Percentiles rank a stretch among this genome's conserved stretches.
Evolutionary conservation across 1,140 invertebrate species (phyloP).

Genomic region (Asbolus verrucosus): DNA sequence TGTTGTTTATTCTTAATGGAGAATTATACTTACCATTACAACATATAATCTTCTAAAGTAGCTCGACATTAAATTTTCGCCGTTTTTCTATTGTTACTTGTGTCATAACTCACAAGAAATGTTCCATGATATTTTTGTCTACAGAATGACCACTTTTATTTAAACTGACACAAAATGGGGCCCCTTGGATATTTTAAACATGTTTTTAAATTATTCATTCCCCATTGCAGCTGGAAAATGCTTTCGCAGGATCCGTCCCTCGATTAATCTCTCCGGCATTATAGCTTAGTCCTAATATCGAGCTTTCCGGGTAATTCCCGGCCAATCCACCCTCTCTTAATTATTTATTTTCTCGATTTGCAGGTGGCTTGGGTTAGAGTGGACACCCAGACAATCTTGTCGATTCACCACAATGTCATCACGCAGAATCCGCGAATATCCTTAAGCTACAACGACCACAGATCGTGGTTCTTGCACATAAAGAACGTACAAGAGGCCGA

Average conservation of each 20-base stretch:
- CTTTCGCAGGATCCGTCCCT: conserved; percentile 26
- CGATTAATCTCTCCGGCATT: conserved; percentile 38
- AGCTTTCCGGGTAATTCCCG: conserved; percentile 28
- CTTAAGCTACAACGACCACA: conserved; percentile 87
- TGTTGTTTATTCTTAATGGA: no score
- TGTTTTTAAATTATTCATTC: conserved; percentile 22
- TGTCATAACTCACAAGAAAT: no score
- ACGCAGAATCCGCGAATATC: conserved; percentile 89
- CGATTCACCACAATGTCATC: conserved; percentile 90
- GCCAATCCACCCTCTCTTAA: conserved; percentile 20
- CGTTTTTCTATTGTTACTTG: conserved; percentile 7
- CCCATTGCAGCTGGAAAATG: conserved; percentile 21
- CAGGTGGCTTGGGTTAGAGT: conserved; percentile 93
- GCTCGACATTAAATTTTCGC: no score
- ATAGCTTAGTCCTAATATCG: conserved; percentile 35
- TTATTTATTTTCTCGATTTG: conserved; percentile 52
- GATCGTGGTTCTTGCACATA: conserved; percentile 89
- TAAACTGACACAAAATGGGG: conserved; percentile 12
- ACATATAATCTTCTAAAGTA: no score
- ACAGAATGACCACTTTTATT: no score
- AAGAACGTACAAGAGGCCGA: conserved; percentile 84
- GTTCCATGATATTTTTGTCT: no score
- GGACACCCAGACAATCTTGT: conserved; percentile 91
- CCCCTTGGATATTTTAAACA: conserved; percentile 24
- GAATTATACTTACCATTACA: no score